Evolutionary conservation across 2,888 invertebrate genomes (phyloP).

Genomic region (Tiliacea citrago): DNA sequence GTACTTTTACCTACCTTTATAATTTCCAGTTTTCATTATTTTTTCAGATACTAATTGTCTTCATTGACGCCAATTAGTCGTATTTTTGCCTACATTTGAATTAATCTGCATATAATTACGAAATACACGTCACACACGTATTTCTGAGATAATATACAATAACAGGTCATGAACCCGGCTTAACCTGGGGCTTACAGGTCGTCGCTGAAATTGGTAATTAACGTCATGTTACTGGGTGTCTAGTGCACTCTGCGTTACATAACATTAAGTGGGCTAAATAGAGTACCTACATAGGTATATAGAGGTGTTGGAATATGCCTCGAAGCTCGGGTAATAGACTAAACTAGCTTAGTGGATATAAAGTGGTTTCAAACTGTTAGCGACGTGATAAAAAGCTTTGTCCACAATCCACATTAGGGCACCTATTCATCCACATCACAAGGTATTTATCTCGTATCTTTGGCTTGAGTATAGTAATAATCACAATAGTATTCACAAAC

Average conservation of each 20-base stretch:
- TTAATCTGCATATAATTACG: background rate
- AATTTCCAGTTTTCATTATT: too few species aligned
- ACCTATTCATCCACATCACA: background rate
- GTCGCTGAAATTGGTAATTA: conserved; percentile 53
- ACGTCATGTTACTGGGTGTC: conserved; percentile 25
- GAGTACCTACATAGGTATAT: background rate
- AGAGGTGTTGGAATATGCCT: background rate
- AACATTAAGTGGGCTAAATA: conserved; percentile 12
- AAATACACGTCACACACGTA: background rate
- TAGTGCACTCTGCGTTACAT: conserved; percentile 31
- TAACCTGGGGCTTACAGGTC: conserved; percentile 28
- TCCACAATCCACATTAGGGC: background rate
- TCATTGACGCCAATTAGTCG: background rate
- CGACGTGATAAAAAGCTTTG: background rate
- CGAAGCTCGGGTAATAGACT: conserved; percentile 24
- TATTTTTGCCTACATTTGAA: background rate
- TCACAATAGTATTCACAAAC: too few species aligned
- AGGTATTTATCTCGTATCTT: too few species aligned
- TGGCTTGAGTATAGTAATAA: too few species aligned
- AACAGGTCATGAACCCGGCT: conserved; percentile 15
- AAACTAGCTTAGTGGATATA: background rate
- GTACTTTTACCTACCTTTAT: background rate
- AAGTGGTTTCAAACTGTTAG: conserved; percentile 22
- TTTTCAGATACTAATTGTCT: background rate
- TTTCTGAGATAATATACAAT: conserved; percentile 14